Percentiles rank a stretch among this genome's conserved stretches.
Evolutionary conservation across 2,113 vertebrate species (phyloP).

Genomic region (Todiramphus saurophagus): DNA sequence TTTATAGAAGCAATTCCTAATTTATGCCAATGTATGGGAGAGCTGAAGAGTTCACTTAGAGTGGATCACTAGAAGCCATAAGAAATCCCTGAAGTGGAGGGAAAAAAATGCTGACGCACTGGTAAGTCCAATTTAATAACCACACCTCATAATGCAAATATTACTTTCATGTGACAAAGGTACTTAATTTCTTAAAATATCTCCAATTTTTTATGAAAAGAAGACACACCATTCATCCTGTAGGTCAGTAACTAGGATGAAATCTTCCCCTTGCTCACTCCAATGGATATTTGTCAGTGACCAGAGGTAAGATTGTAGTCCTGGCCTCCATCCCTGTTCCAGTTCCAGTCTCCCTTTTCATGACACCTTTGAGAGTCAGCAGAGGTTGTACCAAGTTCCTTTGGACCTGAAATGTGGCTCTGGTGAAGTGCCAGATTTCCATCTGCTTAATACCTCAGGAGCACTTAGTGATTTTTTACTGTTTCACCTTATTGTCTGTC

Average conservation of each 20-base stretch:
- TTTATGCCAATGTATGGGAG: not conserved
- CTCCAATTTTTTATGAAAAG: not conserved
- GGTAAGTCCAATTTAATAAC: not conserved
- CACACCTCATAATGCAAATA: not conserved
- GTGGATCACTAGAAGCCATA: not conserved
- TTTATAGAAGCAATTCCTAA: not conserved
- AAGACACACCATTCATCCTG: not conserved
- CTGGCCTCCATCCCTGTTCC: not conserved
- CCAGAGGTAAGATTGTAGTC: not conserved
- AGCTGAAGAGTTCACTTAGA: not conserved
- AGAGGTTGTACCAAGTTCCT: not conserved
- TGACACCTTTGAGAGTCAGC: accelerated
- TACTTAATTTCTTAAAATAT: not conserved
- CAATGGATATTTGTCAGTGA: accelerated
- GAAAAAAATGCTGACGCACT: not conserved
- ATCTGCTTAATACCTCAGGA: not conserved
- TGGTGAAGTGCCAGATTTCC: not conserved
- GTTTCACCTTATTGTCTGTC: not conserved
- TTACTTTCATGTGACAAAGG: not conserved
- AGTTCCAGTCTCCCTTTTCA: too few species aligned
- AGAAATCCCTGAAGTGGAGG: not conserved
- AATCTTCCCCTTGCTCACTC: not conserved
- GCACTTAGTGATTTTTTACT: not conserved
- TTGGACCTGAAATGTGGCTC: too few species aligned
- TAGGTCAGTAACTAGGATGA: not conserved